Base-by-base conservation (phyloP, 1,140 invertebrate genomes). In the Lanistes nyassanus region DNA sequence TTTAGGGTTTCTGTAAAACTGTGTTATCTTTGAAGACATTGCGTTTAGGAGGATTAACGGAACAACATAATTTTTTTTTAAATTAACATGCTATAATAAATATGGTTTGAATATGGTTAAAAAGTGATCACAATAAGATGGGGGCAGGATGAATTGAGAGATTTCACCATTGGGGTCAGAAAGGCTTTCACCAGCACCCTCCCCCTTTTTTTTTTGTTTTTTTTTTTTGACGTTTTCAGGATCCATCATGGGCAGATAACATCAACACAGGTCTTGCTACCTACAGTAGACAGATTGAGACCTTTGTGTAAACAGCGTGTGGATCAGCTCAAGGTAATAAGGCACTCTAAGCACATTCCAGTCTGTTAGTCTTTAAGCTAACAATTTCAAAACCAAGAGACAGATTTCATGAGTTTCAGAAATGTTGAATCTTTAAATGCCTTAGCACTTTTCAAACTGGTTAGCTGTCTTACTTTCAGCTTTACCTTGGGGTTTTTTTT, bases 221-320 rank as follows among this genome's bases (percentile, higher is more conserved):
- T 60, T 60, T 60, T 9, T 60, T 23, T 60, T 31, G 65, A 11
- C 67, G 73, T 74, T 81, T 87, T 51, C 76, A 91, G 90, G 87
- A 92, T 96, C 29, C 95, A 98, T 89, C 94, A 96, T 87, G 93
- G 93, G 75, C 94, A 96, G 76, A 93, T 98, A 36, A 90, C 93
- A 0, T 91, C 92, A 13, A 94, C 92, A 84, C 88, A 92, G 60
- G 89, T 92, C 56, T 88, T 97, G 68, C 87, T 95, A 60, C 91
- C 93, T 31, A 89, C 93, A 37, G 86, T 98, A 64, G 92, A 94
- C 84, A 91, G 92, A 85, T 90, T 96, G 37, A 90, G 93, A 83
- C 89, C 89, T 39, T 88, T 93, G 58, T 91, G 93, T 1, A 82
- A 90, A 19, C 81, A 92, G 81, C 90, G 92, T 83, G 89, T 94